These are phyloP conservation scores for Gambelia wislizenii DNA, from an alignment of 2,797 vertebrate genomes.

Conservation along the genomic window DNA sequence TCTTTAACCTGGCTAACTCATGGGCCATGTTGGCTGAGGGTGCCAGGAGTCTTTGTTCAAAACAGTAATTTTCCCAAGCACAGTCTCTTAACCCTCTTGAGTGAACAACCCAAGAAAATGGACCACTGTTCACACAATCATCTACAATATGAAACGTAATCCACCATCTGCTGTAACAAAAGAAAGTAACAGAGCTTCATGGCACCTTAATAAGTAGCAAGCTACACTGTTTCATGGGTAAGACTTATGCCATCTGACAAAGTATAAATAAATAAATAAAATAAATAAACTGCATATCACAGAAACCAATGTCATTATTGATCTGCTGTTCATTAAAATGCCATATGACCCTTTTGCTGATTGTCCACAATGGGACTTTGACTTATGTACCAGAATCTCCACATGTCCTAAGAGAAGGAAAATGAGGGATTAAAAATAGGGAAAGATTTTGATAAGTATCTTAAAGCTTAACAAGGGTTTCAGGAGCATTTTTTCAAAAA, in stretches of 20 bases:
- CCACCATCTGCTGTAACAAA: neutral
- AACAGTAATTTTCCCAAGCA: neutral
- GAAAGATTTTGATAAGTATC: neutral
- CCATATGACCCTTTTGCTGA: neutral
- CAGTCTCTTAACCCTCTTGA: neutral
- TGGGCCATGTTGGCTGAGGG: too few species aligned
- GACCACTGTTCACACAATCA: neutral
- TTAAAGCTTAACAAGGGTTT: neutral
- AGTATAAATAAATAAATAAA: too few species aligned
- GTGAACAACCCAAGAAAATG: neutral
- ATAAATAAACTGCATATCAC: neutral
- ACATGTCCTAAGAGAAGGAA: neutral
- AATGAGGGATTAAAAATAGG: neutral
- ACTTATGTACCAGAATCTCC: too few species aligned
- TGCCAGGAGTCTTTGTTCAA: too few species aligned
- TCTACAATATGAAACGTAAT: neutral
- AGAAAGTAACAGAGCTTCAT: neutral
- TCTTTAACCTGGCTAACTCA: too few species aligned
- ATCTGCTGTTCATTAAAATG: neutral
- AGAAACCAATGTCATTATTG: neutral
- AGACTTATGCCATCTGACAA: too few species aligned
- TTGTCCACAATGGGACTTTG: neutral
- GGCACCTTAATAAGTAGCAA: neutral
- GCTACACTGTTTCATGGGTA: neutral
- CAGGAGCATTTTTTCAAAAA: neutral